Conservation (phyloP, 2,888 invertebrate genomes). For the Ephialtes manifestator region DNA sequence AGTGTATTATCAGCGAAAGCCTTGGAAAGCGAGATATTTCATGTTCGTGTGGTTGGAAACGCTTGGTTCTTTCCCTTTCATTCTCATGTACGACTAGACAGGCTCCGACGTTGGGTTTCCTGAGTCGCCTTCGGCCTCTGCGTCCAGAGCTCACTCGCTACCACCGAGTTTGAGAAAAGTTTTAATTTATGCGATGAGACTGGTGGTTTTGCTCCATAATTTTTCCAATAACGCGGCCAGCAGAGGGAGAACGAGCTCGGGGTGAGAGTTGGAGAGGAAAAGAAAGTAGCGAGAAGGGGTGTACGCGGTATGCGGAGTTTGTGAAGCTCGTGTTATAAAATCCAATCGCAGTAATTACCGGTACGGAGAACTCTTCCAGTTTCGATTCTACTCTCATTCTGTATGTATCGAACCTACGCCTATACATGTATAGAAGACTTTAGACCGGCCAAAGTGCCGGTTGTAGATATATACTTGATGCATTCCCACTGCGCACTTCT, state of each 20-base stretch:
- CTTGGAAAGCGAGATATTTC: constrained; percentile 4
- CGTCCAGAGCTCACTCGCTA: constrained; percentile 17
- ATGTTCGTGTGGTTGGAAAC: background rate
- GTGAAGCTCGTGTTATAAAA: constrained; percentile 70
- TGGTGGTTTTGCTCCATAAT: constrained; percentile 66
- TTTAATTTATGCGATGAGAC: constrained; percentile 68
- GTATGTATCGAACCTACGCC: background rate
- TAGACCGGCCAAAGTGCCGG: constrained; percentile 7
- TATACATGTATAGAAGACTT: background rate
- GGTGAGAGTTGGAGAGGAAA: constrained; percentile 45
- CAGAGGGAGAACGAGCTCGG: constrained; percentile 26
- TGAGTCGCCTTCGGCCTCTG: constrained; percentile 37
- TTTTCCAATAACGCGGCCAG: constrained; percentile 66
- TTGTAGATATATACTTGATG: constrained; percentile 31
- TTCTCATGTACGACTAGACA: constrained; percentile 48
- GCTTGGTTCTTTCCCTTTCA: constrained; percentile 55
- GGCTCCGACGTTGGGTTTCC: background rate
- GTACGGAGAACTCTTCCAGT: constrained; percentile 63
- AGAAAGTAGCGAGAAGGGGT: background rate
- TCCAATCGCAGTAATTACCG: constrained; percentile 69
- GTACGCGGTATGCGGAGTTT: constrained; percentile 57
- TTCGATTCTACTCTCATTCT: constrained; percentile 48
- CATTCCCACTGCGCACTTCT: constrained; percentile 47
- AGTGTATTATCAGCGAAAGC: constrained; percentile 46
- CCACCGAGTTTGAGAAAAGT: constrained; percentile 65